Evolutionary conservation across 2,797 vertebrate genomes (phyloP).

Genomic region (Anguilla megastoma): DNA sequence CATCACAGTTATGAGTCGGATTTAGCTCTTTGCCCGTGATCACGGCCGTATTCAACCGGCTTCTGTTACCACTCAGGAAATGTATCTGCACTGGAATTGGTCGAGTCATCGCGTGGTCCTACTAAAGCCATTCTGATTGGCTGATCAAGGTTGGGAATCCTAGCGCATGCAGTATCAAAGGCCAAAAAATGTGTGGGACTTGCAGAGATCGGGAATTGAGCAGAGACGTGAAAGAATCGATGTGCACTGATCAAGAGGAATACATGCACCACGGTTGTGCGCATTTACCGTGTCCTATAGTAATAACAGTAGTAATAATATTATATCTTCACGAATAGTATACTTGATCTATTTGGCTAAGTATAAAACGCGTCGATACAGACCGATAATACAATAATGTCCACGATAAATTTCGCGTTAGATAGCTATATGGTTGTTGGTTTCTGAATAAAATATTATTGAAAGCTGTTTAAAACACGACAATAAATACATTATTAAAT

Average conservation of each 20-base stretch:
- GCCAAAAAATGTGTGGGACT: background rate
- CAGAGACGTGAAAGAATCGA: too few species aligned
- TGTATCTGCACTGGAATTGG: constrained; percentile 22
- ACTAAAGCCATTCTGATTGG: constrained; percentile 32
- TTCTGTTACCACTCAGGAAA: background rate
- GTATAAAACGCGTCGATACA: background rate
- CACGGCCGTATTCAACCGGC: background rate
- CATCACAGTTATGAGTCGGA: background rate
- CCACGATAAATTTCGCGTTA: background rate
- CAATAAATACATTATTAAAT: background rate
- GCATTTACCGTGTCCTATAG: background rate
- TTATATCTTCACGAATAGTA: background rate
- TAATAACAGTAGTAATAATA: too few species aligned
- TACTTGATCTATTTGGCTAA: background rate
- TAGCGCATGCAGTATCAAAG: background rate
- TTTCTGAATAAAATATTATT: background rate
- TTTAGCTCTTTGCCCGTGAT: background rate
- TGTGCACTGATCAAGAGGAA: too few species aligned
- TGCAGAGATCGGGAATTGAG: background rate
- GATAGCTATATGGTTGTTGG: background rate
- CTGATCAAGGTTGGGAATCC: background rate
- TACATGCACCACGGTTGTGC: background rate
- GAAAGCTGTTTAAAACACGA: background rate
- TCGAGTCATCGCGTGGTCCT: constrained; percentile 36
- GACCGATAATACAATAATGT: background rate